These are phyloP conservation scores for Egretta garzetta DNA, from an alignment of 2,113 vertebrate genomes.

Conservation along the genomic window DNA sequence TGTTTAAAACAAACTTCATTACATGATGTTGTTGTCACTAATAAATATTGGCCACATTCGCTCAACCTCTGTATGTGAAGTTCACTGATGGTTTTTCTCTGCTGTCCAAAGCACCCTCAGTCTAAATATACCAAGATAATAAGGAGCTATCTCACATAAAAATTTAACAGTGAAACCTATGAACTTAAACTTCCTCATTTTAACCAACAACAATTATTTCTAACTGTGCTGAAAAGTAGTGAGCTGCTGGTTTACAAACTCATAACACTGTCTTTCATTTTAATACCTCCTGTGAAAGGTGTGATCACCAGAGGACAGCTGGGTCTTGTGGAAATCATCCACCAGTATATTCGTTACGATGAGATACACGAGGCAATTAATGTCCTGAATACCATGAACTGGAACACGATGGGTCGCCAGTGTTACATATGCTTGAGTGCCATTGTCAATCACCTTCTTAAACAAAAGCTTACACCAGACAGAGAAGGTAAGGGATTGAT, in stretches of 20 bases:
- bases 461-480: constrained; percentile 84
- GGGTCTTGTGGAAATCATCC: constrained; percentile 82
- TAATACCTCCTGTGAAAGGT: constrained; percentile 75
- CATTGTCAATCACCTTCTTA: constrained; percentile 90
- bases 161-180: background rate
- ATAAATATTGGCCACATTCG: background rate
- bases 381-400: constrained; percentile 90
- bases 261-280: background rate
- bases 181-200: background rate
- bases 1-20: background rate
- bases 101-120: background rate
- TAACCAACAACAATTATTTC: background rate
- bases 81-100: background rate
- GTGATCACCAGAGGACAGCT: constrained; percentile 82
- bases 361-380: constrained; percentile 85
- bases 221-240: background rate
- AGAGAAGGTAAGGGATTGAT: constrained; percentile 80
- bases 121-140: background rate
- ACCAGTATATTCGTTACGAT: constrained; percentile 83
- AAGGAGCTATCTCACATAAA: background rate
- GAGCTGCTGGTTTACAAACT: background rate
- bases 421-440: constrained; percentile 85
- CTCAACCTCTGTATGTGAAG: background rate
- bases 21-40: background rate
- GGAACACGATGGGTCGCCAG: constrained; percentile 84